A percentile compares a stretch with the other conserved stretches of the same genome.
These are phyloP conservation scores for Amphiduros pacificus DNA, from an alignment of 2,888 invertebrate species.

Conservation along the genomic window DNA sequence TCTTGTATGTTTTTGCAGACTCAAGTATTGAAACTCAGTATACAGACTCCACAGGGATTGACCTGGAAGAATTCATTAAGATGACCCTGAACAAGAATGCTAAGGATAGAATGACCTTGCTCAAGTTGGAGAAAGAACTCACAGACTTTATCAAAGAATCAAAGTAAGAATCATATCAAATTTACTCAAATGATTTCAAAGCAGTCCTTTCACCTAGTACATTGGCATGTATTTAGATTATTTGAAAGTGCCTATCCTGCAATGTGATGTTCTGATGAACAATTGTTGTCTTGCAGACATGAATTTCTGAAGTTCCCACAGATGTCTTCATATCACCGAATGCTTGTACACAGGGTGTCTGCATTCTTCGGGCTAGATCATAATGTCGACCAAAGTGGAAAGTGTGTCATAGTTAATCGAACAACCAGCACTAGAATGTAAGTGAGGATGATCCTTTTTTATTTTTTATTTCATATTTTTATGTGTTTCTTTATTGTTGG, in stretches of 20 bases:
- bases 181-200: too few relatives aligned
- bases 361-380: constrained; percentile 93
- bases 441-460: too few relatives aligned
- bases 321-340: constrained; percentile 93
- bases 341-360: constrained; percentile 92
- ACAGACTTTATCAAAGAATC: constrained; percentile 80
- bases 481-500: too few relatives aligned
- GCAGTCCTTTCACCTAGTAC: too few relatives aligned
- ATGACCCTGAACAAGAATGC: constrained; percentile 88
- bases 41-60: constrained; percentile 75
- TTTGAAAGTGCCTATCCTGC: too few relatives aligned
- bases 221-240: too few relatives aligned
- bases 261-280: too few relatives aligned
- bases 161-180: constrained; percentile 69
- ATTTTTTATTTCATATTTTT: too few relatives aligned
- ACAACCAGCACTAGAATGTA: constrained; percentile 68
- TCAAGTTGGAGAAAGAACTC: constrained; percentile 87
- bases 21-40: constrained; percentile 72
- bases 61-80: constrained; percentile 84
- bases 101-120: constrained; percentile 81
- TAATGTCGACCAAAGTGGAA: constrained; percentile 83
- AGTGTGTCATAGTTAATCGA: constrained; percentile 74
- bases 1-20: constrained; percentile 62
- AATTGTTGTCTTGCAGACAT: constrained; percentile 17
- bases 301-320: constrained; percentile 80